Evolutionary conservation across 2,113 vertebrate genomes (phyloP).

Genomic region (Arizona elegans): DNA sequence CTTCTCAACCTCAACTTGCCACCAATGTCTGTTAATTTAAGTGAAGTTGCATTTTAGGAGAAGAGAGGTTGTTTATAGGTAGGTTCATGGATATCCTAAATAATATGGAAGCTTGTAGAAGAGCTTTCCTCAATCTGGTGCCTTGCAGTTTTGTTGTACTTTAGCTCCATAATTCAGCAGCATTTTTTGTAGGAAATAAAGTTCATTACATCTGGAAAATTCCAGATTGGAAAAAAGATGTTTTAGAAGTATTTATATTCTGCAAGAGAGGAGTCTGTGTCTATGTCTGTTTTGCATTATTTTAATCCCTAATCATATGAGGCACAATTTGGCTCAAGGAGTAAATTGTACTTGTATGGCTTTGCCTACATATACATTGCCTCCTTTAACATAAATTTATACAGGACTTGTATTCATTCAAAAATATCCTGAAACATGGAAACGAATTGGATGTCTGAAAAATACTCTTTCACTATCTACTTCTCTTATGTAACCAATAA

Average conservation of each 20-base stretch:
- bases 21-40: not conserved
- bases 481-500: not conserved
- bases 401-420: not conserved
- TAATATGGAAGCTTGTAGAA: not conserved
- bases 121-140: not conserved
- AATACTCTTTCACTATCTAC: not conserved
- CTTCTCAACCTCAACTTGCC: not conserved
- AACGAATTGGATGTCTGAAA: not conserved
- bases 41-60: not conserved
- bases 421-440: not conserved
- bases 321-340: not conserved
- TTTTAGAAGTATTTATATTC: not conserved
- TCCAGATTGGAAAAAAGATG: not conserved
- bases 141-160: not conserved
- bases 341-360: not conserved
- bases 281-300: not conserved
- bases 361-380: not conserved
- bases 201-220: not conserved
- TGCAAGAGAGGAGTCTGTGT: not conserved
- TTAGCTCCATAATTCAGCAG: not conserved
- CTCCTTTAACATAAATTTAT: not conserved
- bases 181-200: not conserved
- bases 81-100: not conserved
- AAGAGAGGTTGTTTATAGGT: not conserved
- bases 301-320: not conserved